Conservation (phyloP, 2,797 vertebrate genomes). For the Danio albolineatus region DNA sequence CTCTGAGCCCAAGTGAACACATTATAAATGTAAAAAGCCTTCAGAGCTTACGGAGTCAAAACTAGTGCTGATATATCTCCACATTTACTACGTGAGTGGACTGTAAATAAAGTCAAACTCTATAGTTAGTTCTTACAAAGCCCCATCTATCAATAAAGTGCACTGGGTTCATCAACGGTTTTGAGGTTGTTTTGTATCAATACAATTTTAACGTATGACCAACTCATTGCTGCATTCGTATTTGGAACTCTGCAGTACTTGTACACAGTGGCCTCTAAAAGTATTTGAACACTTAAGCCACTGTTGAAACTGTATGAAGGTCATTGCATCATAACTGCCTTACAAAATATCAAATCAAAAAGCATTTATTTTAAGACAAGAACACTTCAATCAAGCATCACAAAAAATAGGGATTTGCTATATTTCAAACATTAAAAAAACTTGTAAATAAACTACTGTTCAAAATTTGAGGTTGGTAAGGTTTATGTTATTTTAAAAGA, state of each 20-base stretch:
- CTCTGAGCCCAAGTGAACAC: constrained; percentile 25
- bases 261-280: constrained; percentile 20
- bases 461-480: not conserved
- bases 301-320: not conserved
- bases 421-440: not conserved
- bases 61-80: constrained; percentile 19
- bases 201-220: constrained; percentile 5
- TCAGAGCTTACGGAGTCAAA: constrained; percentile 16
- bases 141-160: constrained; percentile 10
- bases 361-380: constrained; percentile 19
- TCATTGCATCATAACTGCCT: not conserved
- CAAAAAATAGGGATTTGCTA: not conserved
- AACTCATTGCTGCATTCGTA: not conserved
- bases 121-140: constrained; percentile 24
- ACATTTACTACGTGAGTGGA: constrained; percentile 1
- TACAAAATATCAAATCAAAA: constrained; percentile 8
- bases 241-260: not conserved
- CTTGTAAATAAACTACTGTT: not conserved
- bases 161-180: constrained; percentile 12
- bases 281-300: constrained; percentile 18
- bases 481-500: not conserved
- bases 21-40: constrained; percentile 31
- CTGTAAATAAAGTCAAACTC: constrained; percentile 8
- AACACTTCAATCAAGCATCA: not conserved
- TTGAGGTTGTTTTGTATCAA: not conserved